Percentiles rank a stretch among this genome's conserved stretches.
These are phyloP conservation scores for Distichodus sexfasciatus DNA, from an alignment of 2,797 vertebrate species.

Conservation along the genomic window DNA sequence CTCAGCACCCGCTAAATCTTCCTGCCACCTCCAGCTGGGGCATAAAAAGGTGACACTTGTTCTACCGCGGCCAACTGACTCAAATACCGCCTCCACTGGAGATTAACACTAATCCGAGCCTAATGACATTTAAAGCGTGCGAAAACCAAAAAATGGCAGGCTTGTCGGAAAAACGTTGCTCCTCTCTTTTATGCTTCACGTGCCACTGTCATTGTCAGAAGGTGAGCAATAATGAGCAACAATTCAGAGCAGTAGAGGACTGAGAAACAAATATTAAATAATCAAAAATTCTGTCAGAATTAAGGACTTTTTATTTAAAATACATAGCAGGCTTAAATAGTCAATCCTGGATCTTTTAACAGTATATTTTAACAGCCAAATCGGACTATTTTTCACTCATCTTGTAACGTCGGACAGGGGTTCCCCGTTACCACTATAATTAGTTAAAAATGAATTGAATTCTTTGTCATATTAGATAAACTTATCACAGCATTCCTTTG, in stretches of 20 bases:
- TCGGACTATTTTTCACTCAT: too few relatives aligned
- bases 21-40: background rate
- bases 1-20: background rate
- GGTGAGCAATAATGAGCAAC: background rate
- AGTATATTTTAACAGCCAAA: too few relatives aligned
- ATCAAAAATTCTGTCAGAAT: too few relatives aligned
- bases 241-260: background rate
- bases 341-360: too few relatives aligned
- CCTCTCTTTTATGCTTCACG: background rate
- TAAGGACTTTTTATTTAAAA: too few relatives aligned
- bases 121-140: slow-evolving; percentile 24
- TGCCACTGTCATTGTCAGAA: slow-evolving; percentile 14
- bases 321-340: too few relatives aligned
- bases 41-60: background rate
- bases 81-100: background rate
- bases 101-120: slow-evolving; percentile 28
- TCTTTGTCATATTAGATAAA: too few relatives aligned
- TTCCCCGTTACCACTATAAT: too few relatives aligned
- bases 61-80: background rate
- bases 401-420: too few relatives aligned
- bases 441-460: too few relatives aligned
- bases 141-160: background rate
- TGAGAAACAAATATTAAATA: too few relatives aligned
- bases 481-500: too few relatives aligned
- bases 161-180: background rate